Base-by-base conservation (phyloP, 1,140 invertebrate species). In the Plectrocnemia conspersa region DNA sequence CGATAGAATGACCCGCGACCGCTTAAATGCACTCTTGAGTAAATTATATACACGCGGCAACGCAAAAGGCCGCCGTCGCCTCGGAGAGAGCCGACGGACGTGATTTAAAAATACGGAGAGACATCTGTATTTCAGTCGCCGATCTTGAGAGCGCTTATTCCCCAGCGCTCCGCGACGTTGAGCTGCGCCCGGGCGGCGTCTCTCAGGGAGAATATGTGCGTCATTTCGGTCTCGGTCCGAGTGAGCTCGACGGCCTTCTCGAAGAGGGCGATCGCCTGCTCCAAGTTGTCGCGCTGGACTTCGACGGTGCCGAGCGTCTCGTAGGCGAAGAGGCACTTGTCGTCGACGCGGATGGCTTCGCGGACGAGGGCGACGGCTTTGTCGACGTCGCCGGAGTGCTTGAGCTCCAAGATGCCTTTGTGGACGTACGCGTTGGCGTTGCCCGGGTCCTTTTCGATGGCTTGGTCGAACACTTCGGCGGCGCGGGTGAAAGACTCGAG, bases 221-320 rank as follows among this genome's bases (percentile, higher is more conserved):
- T 82, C 76, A 96, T 80, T 75, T 97, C 93, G 54, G 83, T 74
- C 68, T 88, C 82, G 15, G 88, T 91, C 65, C 89, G 90, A 19
- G 89, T 84, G 46, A 93, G 74, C 40, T 79, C 77, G 54, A 97
- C 83, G n/a, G 93, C 93, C 71, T 90, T 91, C 61, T 95, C 85
- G 67, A 96, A 95, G 15, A 91, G 75, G 57, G 85, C 82, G 52
- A 96, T 81, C 5, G 93, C 92, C 64, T 83, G 77, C 44, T 82
- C 75, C 47, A 97, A 72, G 68, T 94, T 89, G 36, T 89, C 89
- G 59, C 89, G 84, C 76, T 96, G 92, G 58, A 95, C 87, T 82
- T 94, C 89, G 58, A 97, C 86, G 1, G 91, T 93, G 56, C 89
- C 93, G 41, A 97, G 75, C 21, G 93, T 94, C 77, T 98, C 93